Evolutionary conservation across 2,113 vertebrate genomes (phyloP).

Genomic region (Aptenodytes forsteri): DNA sequence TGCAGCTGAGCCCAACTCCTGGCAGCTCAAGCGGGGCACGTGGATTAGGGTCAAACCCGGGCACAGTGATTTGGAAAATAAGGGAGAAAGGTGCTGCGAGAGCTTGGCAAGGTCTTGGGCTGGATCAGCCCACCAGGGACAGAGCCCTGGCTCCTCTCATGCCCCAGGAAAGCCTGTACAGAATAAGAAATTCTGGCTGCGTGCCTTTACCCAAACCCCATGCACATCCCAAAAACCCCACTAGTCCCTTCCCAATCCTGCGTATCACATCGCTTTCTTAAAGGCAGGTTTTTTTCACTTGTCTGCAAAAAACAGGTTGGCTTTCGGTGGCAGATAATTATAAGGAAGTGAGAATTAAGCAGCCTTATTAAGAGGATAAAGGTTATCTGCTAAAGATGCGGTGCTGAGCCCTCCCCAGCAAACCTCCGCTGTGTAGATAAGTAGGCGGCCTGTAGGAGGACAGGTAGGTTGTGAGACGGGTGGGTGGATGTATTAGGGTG

Average conservation of each 20-base stretch:
- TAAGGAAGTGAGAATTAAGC: not conserved
- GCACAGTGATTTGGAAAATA: not conserved
- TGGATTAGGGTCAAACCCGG: accelerated
- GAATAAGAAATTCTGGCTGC: accelerated
- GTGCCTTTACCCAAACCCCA: not conserved
- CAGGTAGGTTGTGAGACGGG: not conserved
- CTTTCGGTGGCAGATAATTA: not conserved
- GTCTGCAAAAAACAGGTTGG: not conserved
- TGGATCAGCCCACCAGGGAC: not conserved
- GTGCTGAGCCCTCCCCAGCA: not conserved
- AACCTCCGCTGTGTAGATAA: not conserved
- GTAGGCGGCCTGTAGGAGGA: accelerated
- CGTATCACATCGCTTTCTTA: accelerated
- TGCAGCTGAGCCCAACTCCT: not conserved
- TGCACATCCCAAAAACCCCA: accelerated
- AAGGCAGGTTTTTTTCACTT: not conserved
- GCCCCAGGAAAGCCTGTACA: not conserved
- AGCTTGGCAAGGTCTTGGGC: not conserved
- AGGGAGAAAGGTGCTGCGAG: not conserved
- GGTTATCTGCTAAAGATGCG: not conserved
- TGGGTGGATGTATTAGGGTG: not conserved
- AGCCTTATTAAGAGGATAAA: constrained; percentile 11
- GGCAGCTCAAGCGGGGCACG: accelerated
- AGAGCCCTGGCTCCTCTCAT: not conserved
- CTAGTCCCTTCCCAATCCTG: not conserved